Percentiles rank a stretch among this genome's conserved stretches.
Conservation (phyloP, 1,140 invertebrate genomes). For the Hetaerina americana region DNA sequence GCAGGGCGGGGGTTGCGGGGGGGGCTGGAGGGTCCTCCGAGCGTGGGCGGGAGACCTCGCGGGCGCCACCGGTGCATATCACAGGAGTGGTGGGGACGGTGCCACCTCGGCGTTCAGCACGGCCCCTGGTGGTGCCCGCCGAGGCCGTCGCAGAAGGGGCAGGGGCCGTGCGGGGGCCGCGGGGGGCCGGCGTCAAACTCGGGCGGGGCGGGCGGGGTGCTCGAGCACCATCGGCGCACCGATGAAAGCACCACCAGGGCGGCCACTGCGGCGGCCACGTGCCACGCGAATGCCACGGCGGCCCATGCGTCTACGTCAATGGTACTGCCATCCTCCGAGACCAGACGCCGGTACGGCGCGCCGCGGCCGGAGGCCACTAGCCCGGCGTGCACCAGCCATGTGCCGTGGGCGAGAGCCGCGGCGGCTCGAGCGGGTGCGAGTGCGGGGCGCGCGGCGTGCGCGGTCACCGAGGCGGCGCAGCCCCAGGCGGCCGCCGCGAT, state of each 20-base stretch:
- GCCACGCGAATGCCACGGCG: constrained; percentile 29
- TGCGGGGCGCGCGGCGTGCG: constrained; percentile 29
- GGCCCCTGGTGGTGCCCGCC: background rate
- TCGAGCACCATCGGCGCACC: constrained; percentile 21
- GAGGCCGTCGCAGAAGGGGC: background rate
- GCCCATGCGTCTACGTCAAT: constrained; percentile 19
- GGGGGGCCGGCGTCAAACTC: background rate
- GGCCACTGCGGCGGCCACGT: constrained; percentile 26
- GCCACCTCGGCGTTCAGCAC: background rate
- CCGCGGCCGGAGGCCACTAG: too few relatives aligned
- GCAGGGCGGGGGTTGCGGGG: too few relatives aligned
- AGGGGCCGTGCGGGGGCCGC: background rate
- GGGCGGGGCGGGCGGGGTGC: background rate
- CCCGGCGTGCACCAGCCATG: constrained; percentile 30
- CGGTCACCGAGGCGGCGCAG: constrained; percentile 21
- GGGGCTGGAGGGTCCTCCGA: too few relatives aligned
- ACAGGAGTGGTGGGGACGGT: too few relatives aligned
- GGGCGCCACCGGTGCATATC: too few relatives aligned
- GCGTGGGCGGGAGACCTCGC: too few relatives aligned
- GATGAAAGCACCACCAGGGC: constrained; percentile 25
- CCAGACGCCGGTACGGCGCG: background rate
- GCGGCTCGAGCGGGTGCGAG: constrained; percentile 25
- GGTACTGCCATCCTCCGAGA: constrained; percentile 14
- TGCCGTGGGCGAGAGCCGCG: constrained; percentile 28
- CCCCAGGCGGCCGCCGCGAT: constrained; percentile 25